Percentiles rank a stretch among this genome's conserved stretches.
Evolutionary conservation across 2,888 invertebrate species (phyloP).

Genomic region (Sphinx pinastri): DNA sequence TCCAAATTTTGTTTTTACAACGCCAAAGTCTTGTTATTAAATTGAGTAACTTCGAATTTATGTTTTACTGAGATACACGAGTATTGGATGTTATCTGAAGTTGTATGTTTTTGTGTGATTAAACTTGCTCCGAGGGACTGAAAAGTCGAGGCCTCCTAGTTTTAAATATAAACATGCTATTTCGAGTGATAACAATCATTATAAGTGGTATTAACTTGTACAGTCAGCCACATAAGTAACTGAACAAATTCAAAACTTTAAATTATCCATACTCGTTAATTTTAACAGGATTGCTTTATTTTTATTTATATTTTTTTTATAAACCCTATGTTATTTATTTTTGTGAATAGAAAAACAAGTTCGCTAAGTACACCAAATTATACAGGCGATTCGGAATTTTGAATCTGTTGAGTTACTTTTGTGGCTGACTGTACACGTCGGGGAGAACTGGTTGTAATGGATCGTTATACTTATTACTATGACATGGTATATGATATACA

Average conservation of each 20-base stretch:
- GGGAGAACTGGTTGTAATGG: background rate
- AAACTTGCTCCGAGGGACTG: slow-evolving; percentile 8
- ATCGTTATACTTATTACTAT: no score
- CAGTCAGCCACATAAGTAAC: no score
- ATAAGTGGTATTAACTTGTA: background rate
- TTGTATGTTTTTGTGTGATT: slow-evolving; percentile 23
- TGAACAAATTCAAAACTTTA: no score
- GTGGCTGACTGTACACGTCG: background rate
- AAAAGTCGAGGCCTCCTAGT: background rate
- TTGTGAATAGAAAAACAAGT: no score
- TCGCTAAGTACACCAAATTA: no score
- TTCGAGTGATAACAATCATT: slow-evolving; percentile 20
- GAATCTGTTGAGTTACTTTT: no score
- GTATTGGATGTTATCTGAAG: slow-evolving; percentile 13
- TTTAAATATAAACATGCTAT: slow-evolving; percentile 16
- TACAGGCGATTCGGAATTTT: no score
- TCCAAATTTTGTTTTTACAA: slow-evolving; percentile 21
- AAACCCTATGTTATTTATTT: no score
- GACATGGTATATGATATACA: background rate
- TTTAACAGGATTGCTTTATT: no score
- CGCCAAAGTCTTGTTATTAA: slow-evolving; percentile 32
- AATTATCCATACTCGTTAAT: no score
- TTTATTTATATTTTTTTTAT: no score
- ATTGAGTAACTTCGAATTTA: slow-evolving; percentile 32
- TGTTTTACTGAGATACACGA: slow-evolving; percentile 16